Evolutionary conservation across 2,888 invertebrate genomes (phyloP).

Genomic region (Agonopterix alstromeriana): DNA sequence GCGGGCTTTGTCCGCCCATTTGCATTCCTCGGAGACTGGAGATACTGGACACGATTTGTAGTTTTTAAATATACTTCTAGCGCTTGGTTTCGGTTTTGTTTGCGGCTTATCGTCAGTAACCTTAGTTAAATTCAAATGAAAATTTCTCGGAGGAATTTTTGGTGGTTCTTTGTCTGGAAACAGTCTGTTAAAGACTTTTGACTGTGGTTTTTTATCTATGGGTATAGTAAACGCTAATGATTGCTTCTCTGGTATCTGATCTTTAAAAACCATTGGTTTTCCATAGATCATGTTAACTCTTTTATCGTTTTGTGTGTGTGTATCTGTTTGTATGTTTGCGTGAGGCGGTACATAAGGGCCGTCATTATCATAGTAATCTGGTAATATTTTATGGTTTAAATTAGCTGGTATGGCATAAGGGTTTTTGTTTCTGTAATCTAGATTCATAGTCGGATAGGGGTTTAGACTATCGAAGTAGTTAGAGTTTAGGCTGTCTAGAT

Average conservation of each 20-base stretch:
- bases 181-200: conserved; percentile 63
- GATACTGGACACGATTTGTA: conserved; percentile 89
- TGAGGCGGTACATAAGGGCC: conserved; percentile 65
- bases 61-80: conserved; percentile 78
- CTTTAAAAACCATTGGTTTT: conserved; percentile 52
- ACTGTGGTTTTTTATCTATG: conserved; percentile 46
- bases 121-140: conserved; percentile 53
- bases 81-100: conserved; percentile 49
- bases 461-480: conserved; percentile 68
- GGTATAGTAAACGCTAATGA: conserved; percentile 53
- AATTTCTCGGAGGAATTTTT: conserved; percentile 40
- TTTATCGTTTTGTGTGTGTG: conserved; percentile 27
- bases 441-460: conserved; percentile 39
- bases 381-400: conserved; percentile 54
- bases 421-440: conserved; percentile 63
- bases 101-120: conserved; percentile 45
- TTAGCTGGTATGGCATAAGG: conserved; percentile 74
- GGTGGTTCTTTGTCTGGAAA: conserved; percentile 52
- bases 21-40: conserved; percentile 87
- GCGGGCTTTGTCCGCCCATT: conserved; percentile 74
- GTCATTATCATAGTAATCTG: conserved; percentile 46
- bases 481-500: conserved; percentile 57
- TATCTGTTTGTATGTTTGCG: conserved; percentile 31
- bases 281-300: conserved; percentile 33
- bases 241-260: conserved; percentile 45